These are phyloP conservation scores for Caenorhabditis tropicalis DNA, from an alignment of 1,140 invertebrate species.

Conservation along the genomic window DNA sequence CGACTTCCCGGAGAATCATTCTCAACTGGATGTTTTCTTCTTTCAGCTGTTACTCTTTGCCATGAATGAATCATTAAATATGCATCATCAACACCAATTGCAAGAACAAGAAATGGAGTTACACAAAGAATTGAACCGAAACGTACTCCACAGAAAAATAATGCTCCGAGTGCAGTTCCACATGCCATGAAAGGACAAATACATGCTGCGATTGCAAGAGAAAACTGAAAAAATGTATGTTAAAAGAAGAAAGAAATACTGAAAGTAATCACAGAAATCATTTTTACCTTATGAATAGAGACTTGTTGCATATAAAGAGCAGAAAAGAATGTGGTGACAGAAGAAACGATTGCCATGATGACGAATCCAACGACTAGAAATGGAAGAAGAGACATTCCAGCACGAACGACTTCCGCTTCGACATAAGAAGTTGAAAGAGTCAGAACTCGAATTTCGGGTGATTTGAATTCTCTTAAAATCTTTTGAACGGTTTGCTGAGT, in stretches of 20 bases:
- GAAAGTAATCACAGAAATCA: too few species aligned
- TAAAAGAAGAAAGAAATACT: too few species aligned
- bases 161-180: constrained; percentile 58
- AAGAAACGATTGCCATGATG: constrained; percentile 59
- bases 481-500: not conserved
- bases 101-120: constrained; percentile 61
- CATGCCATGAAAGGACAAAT: constrained; percentile 62
- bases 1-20: constrained; percentile 51
- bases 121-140: constrained; percentile 60
- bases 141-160: constrained; percentile 58
- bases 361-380: constrained; percentile 60
- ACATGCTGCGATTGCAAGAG: constrained; percentile 60
- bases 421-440: constrained; percentile 57
- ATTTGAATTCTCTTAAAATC: constrained; percentile 55
- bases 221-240: constrained; percentile 49
- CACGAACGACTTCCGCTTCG: constrained; percentile 59
- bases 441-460: constrained; percentile 49
- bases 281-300: constrained; percentile 52
- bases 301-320: constrained; percentile 56
- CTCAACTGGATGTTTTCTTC: constrained; percentile 42
- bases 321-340: constrained; percentile 56
- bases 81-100: constrained; percentile 62
- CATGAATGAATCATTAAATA: constrained; percentile 61
- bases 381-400: constrained; percentile 60
- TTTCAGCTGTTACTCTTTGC: constrained; percentile 55